Evolutionary conservation across 1,140 invertebrate genomes (phyloP).

Genomic region (Drosophila parabipectinata): DNA sequence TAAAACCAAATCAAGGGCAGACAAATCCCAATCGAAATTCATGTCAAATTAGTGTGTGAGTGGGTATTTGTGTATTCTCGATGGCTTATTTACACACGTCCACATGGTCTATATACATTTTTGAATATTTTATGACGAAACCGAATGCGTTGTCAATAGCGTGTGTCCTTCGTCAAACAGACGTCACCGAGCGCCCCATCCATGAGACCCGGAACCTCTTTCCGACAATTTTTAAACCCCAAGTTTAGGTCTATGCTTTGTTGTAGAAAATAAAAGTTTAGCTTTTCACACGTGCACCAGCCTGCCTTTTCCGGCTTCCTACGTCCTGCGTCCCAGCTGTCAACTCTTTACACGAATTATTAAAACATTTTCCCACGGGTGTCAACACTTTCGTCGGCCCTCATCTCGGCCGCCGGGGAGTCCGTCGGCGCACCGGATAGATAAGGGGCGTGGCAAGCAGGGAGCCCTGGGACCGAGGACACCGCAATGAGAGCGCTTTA

Average conservation of each 20-base stretch:
- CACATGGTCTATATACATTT: conserved; percentile 51
- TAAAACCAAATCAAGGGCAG: conserved; percentile 48
- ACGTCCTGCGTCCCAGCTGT: conserved; percentile 43
- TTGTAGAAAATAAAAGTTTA: conserved; percentile 67
- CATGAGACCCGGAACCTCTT: background rate
- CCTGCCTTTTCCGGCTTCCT: conserved; percentile 15
- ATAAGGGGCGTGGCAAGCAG: conserved; percentile 19
- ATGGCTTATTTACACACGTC: conserved; percentile 29
- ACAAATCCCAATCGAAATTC: conserved; percentile 47
- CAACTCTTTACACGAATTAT: conserved; percentile 81
- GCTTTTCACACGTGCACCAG: conserved; percentile 54
- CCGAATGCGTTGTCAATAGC: conserved; percentile 38
- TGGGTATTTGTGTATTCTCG: conserved; percentile 11
- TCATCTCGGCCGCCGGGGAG: conserved; percentile 42
- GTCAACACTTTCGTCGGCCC: conserved; percentile 68
- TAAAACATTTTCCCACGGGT: conserved; percentile 82
- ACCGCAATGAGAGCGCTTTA: conserved; percentile 66
- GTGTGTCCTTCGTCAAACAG: conserved; percentile 37
- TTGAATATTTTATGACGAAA: conserved; percentile 65
- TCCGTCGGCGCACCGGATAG: conserved; percentile 19
- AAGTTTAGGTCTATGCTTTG: conserved; percentile 24
- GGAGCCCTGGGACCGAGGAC: background rate
- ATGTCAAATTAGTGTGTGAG: conserved; percentile 35
- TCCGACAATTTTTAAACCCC: background rate
- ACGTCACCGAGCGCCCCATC: background rate